phyloP scores from a whole-genome alignment of 2,797 vertebrate genomes.

The Hoplostethus atlanticus region DNA sequence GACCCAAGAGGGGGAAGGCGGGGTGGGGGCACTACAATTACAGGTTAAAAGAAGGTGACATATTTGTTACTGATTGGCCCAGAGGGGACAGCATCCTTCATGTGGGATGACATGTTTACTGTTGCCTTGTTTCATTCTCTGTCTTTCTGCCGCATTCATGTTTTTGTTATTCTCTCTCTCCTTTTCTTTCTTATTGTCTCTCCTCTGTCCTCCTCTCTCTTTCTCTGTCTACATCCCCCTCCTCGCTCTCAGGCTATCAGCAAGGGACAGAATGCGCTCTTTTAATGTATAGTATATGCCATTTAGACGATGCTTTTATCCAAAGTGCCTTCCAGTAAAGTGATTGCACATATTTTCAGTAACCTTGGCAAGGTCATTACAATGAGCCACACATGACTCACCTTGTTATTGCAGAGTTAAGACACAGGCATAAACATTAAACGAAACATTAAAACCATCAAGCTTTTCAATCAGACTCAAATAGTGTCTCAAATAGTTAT shows the following conservation, averaged over 20 bases:
- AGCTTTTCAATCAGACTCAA: too few species aligned
- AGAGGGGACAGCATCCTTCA: background rate
- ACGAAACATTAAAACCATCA: too few species aligned
- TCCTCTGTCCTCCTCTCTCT: slow-evolving; percentile 9
- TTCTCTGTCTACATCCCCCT: slow-evolving; percentile 19
- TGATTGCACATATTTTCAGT: slow-evolving; percentile 46
- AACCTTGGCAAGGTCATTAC: slow-evolving; percentile 63
- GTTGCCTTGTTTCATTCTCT: background rate
- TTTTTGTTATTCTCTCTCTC: background rate
- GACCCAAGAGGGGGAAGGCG: background rate
- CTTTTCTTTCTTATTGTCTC: background rate
- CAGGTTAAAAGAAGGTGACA: slow-evolving; percentile 2
- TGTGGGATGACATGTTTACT: background rate
- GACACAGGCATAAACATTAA: background rate
- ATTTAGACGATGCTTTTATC: slow-evolving; percentile 44
- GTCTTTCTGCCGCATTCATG: background rate
- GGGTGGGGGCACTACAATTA: background rate
- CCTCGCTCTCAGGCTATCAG: slow-evolving; percentile 22
- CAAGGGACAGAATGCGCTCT: slow-evolving; percentile 19
- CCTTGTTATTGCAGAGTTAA: slow-evolving; percentile 15
- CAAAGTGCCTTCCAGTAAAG: slow-evolving; percentile 44
- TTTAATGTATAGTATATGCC: slow-evolving; percentile 18
- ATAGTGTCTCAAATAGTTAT: too few species aligned
- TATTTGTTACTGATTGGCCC: background rate
- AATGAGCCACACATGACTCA: slow-evolving; percentile 37